phyloP scores from a whole-genome alignment of 1,140 invertebrate species.

The Drosophila pallidifrons region DNA sequence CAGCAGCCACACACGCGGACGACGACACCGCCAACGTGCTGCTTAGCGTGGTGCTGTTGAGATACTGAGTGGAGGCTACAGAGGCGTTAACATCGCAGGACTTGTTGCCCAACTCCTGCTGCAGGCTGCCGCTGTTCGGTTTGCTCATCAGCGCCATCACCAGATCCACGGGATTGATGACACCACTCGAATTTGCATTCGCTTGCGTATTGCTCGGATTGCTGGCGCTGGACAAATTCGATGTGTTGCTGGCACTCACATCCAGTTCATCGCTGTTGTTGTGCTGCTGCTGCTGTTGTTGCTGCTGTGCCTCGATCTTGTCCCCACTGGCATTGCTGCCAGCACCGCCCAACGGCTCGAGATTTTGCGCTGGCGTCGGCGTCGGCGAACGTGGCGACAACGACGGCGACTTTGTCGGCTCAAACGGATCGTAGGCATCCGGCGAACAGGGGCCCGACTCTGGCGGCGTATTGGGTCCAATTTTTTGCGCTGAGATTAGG shows the following conservation, averaged over 20 bases:
- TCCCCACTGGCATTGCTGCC: constrained; percentile 26
- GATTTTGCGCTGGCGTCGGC: constrained; percentile 56
- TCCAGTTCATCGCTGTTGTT: constrained; percentile 42
- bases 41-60: constrained; percentile 48
- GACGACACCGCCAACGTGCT: constrained; percentile 7
- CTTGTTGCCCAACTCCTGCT: constrained; percentile 68
- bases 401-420: constrained; percentile 93
- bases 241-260: constrained; percentile 23
- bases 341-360: constrained; percentile 32
- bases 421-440: constrained; percentile 94
- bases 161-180: constrained; percentile 78
- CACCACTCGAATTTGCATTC: constrained; percentile 42
- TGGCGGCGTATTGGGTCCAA: constrained; percentile 85
- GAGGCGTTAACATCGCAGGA: constrained; percentile 58
- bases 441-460: constrained; percentile 84
- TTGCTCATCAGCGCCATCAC: constrained; percentile 84
- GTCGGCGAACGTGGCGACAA: constrained; percentile 84
- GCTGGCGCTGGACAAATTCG: constrained; percentile 28
- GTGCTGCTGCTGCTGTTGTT: constrained; percentile 19
- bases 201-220: constrained; percentile 47
- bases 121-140: constrained; percentile 55
- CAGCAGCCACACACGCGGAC: constrained; percentile 37
- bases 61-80: constrained; percentile 61
- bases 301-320: constrained; percentile 40
- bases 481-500: constrained; percentile 61